Percentiles rank a stretch among this genome's conserved stretches.
These are phyloP conservation scores for Drosophila orosa DNA, from an alignment of 1,140 invertebrate species.

Conservation along the genomic window DNA sequence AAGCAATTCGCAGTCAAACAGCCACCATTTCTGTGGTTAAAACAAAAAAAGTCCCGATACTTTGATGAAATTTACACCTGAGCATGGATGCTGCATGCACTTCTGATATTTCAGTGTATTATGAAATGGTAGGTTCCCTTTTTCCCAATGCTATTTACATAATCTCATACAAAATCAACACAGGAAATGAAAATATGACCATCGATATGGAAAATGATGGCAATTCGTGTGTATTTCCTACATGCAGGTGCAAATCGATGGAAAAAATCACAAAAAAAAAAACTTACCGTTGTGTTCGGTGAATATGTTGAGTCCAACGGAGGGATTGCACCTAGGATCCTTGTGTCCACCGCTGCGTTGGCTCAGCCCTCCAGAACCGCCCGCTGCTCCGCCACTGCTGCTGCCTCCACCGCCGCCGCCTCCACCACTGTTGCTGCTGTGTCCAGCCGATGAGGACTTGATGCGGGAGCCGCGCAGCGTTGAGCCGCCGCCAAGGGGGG, in stretches of 20 bases:
- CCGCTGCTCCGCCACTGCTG: slow-evolving; percentile 83
- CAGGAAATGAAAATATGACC: background rate
- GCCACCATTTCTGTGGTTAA: background rate
- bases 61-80: slow-evolving; percentile 36
- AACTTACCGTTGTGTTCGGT: slow-evolving; percentile 94
- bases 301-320: slow-evolving; percentile 93
- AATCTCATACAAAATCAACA: slow-evolving; percentile 8
- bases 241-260: slow-evolving; percentile 10
- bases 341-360: slow-evolving; percentile 87
- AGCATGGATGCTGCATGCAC: slow-evolving; percentile 32
- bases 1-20: background rate
- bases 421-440: slow-evolving; percentile 86
- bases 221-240: background rate
- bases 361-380: slow-evolving; percentile 45
- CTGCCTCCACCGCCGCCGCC: slow-evolving; percentile 85
- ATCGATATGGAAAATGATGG: background rate
- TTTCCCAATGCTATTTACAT: background rate
- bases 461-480: slow-evolving; percentile 82
- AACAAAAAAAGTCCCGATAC: background rate
- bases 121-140: slow-evolving; percentile 6
- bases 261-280: background rate
- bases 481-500: slow-evolving; percentile 72
- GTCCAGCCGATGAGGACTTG: slow-evolving; percentile 77
- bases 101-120: slow-evolving; percentile 8
- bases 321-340: slow-evolving; percentile 88